A percentile compares a stretch with the other conserved stretches of the same genome.
Evolutionary conservation across 37 sponge, comb jelly and placozoan genomes (phyloP).

Genomic region (Hexactinellida sp.): DNA sequence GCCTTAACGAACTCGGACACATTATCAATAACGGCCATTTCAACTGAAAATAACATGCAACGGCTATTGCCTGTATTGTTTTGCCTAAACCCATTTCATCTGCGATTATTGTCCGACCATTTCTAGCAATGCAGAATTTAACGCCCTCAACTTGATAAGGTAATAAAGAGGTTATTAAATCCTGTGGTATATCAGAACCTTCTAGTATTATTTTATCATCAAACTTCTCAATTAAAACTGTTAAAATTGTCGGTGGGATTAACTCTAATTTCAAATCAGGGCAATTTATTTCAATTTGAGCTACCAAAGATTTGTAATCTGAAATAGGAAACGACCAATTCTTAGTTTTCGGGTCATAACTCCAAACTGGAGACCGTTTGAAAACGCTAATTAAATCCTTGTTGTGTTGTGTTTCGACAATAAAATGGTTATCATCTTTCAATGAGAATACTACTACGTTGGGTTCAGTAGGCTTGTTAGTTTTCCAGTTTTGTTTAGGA

Average conservation of each 20-base stretch:
- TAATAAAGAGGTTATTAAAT: not conserved
- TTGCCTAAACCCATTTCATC: conserved; percentile 99
- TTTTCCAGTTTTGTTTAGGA: too few relatives aligned
- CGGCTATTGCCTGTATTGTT: conserved; percentile 76
- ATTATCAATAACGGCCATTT: conserved; percentile 86
- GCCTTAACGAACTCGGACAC: conserved; percentile 76
- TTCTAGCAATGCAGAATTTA: conserved; percentile 43
- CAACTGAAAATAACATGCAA: conserved; percentile 49
- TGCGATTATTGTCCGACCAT: conserved; percentile 74
- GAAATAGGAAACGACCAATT: not conserved
- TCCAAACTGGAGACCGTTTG: not conserved
- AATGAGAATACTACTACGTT: not conserved
- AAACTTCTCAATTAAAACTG: not conserved
- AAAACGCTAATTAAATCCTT: not conserved
- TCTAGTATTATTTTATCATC: not conserved
- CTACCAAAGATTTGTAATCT: not conserved
- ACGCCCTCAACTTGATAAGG: conserved; percentile 22
- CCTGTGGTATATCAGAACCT: not conserved
- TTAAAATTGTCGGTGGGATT: not conserved
- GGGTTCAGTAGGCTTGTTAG: not conserved
- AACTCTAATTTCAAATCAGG: not conserved
- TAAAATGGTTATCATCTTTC: conserved; percentile 1
- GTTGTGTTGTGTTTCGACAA: not conserved
- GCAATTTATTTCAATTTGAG: not conserved
- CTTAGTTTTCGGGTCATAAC: not conserved